Conservation (phyloP, 2,113 vertebrate species). For the Pipra filicauda region DNA sequence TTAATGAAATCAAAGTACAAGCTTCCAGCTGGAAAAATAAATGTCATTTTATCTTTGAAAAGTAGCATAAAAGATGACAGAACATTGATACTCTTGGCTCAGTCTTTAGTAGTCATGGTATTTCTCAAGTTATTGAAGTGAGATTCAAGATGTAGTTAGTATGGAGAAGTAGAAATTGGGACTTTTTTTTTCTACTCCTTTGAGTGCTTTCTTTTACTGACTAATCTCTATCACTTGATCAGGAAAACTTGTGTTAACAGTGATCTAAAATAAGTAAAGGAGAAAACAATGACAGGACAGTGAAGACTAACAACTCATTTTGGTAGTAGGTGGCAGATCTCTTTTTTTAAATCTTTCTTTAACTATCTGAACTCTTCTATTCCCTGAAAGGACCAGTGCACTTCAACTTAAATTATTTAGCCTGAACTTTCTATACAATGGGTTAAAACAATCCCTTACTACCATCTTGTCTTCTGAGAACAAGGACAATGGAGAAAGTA, state of each 20-base stretch:
- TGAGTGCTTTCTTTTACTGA: not conserved
- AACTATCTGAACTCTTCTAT: not conserved
- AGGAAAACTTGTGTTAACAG: not conserved
- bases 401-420: not conserved
- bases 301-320: not conserved
- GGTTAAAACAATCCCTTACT: not conserved
- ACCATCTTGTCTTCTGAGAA: not conserved
- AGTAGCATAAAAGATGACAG: not conserved
- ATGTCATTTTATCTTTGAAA: not conserved
- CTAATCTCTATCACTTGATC: not conserved
- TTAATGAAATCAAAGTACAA: constrained; percentile 2
- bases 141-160: not conserved
- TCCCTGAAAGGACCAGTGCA: not conserved
- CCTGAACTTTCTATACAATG: not conserved
- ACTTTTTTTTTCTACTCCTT: not conserved
- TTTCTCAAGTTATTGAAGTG: not conserved
- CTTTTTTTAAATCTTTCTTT: not conserved
- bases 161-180: not conserved
- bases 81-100: not conserved
- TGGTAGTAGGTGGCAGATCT: not conserved
- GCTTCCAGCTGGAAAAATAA: constrained; percentile 3
- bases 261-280: not conserved
- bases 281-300: not conserved
- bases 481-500: not conserved
- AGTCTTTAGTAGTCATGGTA: not conserved